Percentiles rank a stretch among this genome's conserved stretches.
phyloP scores from a whole-genome alignment of 2,113 vertebrate species.

The Myiozetetes cayanensis region DNA sequence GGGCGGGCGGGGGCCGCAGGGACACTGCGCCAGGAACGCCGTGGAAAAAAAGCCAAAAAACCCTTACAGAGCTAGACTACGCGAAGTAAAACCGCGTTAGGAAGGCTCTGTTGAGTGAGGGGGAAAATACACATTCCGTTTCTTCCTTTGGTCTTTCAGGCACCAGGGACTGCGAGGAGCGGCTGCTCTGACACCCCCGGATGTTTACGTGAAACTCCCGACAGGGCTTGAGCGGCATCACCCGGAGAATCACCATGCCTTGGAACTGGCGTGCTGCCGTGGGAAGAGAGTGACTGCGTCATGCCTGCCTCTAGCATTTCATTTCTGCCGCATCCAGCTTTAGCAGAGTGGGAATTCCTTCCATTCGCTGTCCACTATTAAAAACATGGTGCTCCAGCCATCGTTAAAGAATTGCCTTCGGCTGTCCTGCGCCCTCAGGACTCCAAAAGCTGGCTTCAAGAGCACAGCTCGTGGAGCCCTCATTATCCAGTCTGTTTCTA shows the following conservation, averaged over 20 bases:
- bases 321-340: background rate
- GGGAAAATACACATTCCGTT: fast-evolving
- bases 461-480: constrained; percentile 54
- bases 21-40: background rate
- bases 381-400: constrained; percentile 62
- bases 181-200: fast-evolving
- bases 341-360: background rate
- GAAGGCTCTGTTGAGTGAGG: background rate
- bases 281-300: background rate
- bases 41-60: background rate
- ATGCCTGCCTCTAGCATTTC: background rate
- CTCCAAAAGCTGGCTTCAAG: constrained; percentile 65
- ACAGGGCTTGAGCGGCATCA: fast-evolving
- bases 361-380: fast-evolving
- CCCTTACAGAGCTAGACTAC: background rate
- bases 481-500: constrained; percentile 84
- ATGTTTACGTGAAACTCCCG: fast-evolving
- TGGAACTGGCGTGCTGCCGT: background rate
- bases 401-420: constrained; percentile 65
- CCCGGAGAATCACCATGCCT: background rate
- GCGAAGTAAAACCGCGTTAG: background rate
- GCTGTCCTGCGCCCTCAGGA: constrained; percentile 23
- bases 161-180: background rate
- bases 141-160: background rate
- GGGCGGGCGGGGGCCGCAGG: background rate